phyloP scores from a whole-genome alignment of 2,888 invertebrate species.

The Luffia ferchaultella region DNA sequence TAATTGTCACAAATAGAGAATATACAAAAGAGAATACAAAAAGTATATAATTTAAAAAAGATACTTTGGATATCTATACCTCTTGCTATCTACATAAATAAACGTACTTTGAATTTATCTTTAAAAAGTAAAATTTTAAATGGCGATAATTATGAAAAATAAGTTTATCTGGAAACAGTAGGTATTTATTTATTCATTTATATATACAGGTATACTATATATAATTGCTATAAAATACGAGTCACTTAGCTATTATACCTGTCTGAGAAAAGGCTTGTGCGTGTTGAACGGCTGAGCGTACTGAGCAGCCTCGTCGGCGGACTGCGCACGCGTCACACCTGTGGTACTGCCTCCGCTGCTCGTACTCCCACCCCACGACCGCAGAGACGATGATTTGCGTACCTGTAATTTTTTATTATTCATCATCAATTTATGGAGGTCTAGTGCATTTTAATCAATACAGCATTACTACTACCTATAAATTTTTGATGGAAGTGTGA shows the following conservation, averaged over 20 bases:
- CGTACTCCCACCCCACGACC: conserved; percentile 21
- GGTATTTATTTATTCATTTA: too few species aligned
- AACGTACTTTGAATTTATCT: too few species aligned
- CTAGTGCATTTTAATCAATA: conserved; percentile 6
- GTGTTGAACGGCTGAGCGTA: conserved; percentile 55
- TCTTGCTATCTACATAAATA: too few species aligned
- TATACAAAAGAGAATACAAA: too few species aligned
- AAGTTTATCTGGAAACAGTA: too few species aligned
- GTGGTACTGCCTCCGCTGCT: conserved; percentile 3
- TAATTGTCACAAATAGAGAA: background rate
- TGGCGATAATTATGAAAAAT: too few species aligned
- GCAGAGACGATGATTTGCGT: conserved; percentile 69
- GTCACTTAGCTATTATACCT: conserved; percentile 23
- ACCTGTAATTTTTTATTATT: conserved; percentile 32
- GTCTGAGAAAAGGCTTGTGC: conserved; percentile 39
- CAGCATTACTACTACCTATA: too few species aligned
- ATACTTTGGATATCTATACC: too few species aligned
- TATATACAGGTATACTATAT: too few species aligned
- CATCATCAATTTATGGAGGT: background rate
- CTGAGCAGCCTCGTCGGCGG: conserved; percentile 44
- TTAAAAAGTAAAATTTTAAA: too few species aligned
- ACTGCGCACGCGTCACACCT: conserved; percentile 32
- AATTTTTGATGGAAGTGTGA: too few species aligned
- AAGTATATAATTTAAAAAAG: too few species aligned
- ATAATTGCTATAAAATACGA: background rate